Conservation (phyloP, 2,113 vertebrate genomes). For the Cacatua alba region DNA sequence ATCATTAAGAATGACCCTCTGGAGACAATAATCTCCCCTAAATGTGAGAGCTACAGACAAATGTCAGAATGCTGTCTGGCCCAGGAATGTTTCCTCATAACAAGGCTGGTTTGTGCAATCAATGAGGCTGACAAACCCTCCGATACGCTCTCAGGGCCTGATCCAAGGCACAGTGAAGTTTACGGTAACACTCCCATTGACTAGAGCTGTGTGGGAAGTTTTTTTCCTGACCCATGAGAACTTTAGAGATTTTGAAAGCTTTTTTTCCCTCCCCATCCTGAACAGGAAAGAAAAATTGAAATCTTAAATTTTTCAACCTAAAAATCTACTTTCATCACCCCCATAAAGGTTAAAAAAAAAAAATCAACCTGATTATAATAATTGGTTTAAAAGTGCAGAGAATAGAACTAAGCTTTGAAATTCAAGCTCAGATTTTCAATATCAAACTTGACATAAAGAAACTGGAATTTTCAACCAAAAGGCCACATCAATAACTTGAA, state of each 20-base stretch:
- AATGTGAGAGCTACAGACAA: slow-evolving; percentile 63
- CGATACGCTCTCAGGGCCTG: slow-evolving; percentile 30
- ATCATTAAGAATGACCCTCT: slow-evolving; percentile 63
- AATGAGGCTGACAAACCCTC: slow-evolving; percentile 52
- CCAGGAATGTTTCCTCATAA: slow-evolving; percentile 57
- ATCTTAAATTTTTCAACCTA: background rate
- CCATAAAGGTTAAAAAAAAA: background rate
- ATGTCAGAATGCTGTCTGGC: slow-evolving; percentile 35
- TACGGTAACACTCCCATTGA: slow-evolving; percentile 48
- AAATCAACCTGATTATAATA: background rate
- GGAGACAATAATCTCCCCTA: slow-evolving; percentile 56
- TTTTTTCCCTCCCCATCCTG: background rate
- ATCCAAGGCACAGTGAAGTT: slow-evolving; percentile 29
- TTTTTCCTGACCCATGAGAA: background rate
- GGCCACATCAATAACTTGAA: background rate
- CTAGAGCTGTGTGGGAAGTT: slow-evolving; percentile 27
- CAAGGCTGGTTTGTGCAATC: slow-evolving; percentile 65
- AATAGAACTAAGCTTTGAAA: background rate
- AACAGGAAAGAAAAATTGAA: background rate
- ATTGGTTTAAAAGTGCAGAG: background rate
- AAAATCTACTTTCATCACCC: background rate
- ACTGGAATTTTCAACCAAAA: background rate
- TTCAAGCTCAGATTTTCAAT: background rate
- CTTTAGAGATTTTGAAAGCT: background rate
- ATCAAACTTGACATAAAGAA: background rate